These are phyloP conservation scores for Apantesis nais DNA, from an alignment of 2,888 invertebrate species.

Conservation along the genomic window DNA sequence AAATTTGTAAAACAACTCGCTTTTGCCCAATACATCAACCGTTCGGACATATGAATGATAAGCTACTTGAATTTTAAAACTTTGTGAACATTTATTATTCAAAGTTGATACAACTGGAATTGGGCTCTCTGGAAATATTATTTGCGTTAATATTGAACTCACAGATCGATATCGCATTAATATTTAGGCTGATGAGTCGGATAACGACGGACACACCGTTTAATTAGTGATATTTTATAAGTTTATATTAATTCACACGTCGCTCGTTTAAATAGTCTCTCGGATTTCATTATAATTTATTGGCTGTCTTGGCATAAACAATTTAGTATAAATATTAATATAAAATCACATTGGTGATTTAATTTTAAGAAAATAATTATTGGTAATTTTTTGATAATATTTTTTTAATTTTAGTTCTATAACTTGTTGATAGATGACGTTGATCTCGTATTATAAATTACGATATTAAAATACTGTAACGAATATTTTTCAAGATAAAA, in stretches of 20 bases:
- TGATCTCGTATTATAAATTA: neutral
- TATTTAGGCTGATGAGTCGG: constrained; percentile 13
- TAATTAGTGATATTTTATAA: neutral
- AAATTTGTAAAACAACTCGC: constrained; percentile 52
- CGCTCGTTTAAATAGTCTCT: neutral
- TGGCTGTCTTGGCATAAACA: neutral
- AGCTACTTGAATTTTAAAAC: constrained; percentile 27
- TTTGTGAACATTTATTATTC: constrained; percentile 37
- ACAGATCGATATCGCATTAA: constrained; percentile 15
- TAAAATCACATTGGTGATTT: neutral
- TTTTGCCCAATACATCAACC: constrained; percentile 40
- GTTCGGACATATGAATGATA: constrained; percentile 37
- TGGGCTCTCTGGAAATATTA: constrained; percentile 10
- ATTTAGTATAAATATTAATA: too few species aligned
- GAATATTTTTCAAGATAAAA: neutral
- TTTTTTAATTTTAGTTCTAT: neutral
- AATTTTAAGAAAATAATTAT: neutral
- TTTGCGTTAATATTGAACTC: constrained; percentile 17
- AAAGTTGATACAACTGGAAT: constrained; percentile 21
- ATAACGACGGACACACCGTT: constrained; percentile 9
- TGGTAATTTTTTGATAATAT: too few species aligned
- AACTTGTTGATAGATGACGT: neutral
- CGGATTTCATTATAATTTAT: neutral
- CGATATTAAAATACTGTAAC: neutral
- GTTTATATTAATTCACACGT: neutral